phyloP scores from a whole-genome alignment of 2,797 vertebrate species.

The Melanotaenia maccullochi region DNA sequence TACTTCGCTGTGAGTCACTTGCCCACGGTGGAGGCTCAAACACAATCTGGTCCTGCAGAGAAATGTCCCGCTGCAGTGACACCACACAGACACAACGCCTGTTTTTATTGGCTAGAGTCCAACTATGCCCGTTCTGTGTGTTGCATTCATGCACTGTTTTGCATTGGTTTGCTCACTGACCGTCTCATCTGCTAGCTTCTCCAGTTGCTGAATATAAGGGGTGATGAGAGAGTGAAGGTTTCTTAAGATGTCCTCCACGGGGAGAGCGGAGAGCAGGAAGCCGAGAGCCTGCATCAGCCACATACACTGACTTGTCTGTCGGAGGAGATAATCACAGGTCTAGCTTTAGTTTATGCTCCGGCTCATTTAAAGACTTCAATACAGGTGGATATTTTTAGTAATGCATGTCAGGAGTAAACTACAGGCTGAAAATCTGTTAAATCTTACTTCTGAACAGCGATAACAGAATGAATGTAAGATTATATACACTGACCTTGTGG shows the following conservation, averaged over 20 bases:
- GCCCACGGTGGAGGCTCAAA: constrained; percentile 73
- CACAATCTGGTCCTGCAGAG: constrained; percentile 84
- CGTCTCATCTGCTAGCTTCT: constrained; percentile 96
- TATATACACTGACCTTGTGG: constrained; percentile 91
- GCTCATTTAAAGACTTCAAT: constrained; percentile 11
- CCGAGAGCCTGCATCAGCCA: constrained; percentile 99
- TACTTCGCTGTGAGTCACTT: constrained; percentile 62
- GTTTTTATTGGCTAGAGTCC: constrained; percentile 70
- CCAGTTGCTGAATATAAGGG: constrained; percentile 98
- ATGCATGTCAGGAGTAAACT: not conserved
- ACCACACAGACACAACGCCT: constrained; percentile 73
- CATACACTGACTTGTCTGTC: constrained; percentile 98
- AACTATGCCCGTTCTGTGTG: constrained; percentile 45
- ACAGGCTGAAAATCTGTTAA: constrained; percentile 26
- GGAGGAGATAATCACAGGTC: constrained; percentile 32
- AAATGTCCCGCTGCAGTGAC: constrained; percentile 79
- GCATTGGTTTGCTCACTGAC: constrained; percentile 71
- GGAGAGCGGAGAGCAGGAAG: constrained; percentile 96
- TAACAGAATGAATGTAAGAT: constrained; percentile 17
- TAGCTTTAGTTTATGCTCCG: constrained; percentile 15
- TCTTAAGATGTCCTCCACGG: constrained; percentile 96
- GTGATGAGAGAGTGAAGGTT: constrained; percentile 98
- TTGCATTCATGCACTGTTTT: constrained; percentile 11
- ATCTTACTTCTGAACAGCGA: constrained; percentile 19
- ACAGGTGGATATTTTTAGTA: constrained; percentile 7